Percentiles rank a stretch among this genome's conserved stretches.
Evolutionary conservation across 2,113 vertebrate species (phyloP).

Genomic region (Bujurquina vittata): DNA sequence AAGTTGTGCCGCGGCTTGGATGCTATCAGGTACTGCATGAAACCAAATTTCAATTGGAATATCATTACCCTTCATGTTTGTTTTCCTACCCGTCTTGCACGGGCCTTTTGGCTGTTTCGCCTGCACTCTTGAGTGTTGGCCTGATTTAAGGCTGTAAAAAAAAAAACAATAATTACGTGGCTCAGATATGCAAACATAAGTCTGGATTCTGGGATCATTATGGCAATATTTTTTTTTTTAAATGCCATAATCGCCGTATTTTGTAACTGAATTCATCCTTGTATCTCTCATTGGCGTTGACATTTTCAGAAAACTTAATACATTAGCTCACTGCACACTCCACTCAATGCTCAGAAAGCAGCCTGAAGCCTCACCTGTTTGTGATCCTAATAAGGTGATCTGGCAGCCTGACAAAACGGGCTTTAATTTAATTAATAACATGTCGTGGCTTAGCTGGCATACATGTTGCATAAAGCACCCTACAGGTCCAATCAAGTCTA

Average conservation of each 20-base stretch:
- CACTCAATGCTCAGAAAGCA: neutral
- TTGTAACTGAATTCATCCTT: neutral
- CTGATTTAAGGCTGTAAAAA: neutral
- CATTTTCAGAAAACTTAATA: slow-evolving; percentile 1
- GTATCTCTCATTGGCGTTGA: neutral
- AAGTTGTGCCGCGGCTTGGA: neutral
- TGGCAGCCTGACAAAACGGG: slow-evolving; percentile 45
- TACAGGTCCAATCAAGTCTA: slow-evolving; percentile 50
- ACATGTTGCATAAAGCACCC: slow-evolving; percentile 55
- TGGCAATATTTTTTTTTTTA: neutral
- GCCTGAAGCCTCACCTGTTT: slow-evolving; percentile 50
- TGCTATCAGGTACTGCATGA: slow-evolving; percentile 4
- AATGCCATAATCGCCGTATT: neutral
- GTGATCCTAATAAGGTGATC: slow-evolving; percentile 48
- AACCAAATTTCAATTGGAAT: neutral
- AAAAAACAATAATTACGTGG: neutral
- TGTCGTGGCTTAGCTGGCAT: slow-evolving; percentile 54
- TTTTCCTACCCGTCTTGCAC: neutral
- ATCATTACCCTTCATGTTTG: slow-evolving; percentile 13
- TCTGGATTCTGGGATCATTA: neutral
- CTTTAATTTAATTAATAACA: slow-evolving; percentile 74
- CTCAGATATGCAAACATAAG: neutral
- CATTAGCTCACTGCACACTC: neutral
- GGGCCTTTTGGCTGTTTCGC: neutral
- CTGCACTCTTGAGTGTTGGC: neutral